A percentile compares a stretch with the other conserved stretches of the same genome.
Evolutionary conservation across 1,140 invertebrate species (phyloP).

Genomic region (Marisa cornuarietis): DNA sequence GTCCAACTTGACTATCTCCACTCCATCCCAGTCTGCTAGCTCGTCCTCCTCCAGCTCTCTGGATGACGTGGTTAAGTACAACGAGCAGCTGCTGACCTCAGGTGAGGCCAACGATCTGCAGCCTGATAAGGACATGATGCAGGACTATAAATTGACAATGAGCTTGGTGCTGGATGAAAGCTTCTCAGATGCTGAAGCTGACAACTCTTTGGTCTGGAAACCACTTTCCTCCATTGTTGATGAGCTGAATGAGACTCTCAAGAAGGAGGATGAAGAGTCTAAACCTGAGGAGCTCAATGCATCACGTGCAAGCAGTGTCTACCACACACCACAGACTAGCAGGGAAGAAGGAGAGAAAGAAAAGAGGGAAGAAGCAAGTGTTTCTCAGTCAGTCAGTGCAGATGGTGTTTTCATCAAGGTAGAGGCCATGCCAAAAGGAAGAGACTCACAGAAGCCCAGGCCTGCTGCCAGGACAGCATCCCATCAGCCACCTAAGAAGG

Average conservation of each 20-base stretch:
- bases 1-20: constrained; percentile 57
- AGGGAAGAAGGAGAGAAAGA: constrained; percentile 28
- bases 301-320: constrained; percentile 40
- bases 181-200: constrained; percentile 38
- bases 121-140: constrained; percentile 54
- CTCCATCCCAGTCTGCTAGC: constrained; percentile 46
- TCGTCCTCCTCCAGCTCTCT: constrained; percentile 46
- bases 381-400: too few relatives aligned
- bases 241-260: constrained; percentile 24
- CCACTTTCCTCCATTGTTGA: constrained; percentile 21
- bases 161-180: constrained; percentile 51
- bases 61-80: constrained; percentile 41
- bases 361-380: not conserved
- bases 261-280: constrained; percentile 25
- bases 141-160: constrained; percentile 49
- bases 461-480: too few relatives aligned
- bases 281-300: constrained; percentile 14
- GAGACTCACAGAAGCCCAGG: too few relatives aligned
- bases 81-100: constrained; percentile 34
- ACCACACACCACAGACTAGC: constrained; percentile 51
- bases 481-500: too few relatives aligned
- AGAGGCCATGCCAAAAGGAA: too few relatives aligned
- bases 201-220: not conserved
- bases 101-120: constrained; percentile 42
- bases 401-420: too few relatives aligned